Evolutionary conservation across 2,888 invertebrate species (phyloP), one percentile per base, ranked within the genome.

Genomic region (Meteorus colon): DNA sequence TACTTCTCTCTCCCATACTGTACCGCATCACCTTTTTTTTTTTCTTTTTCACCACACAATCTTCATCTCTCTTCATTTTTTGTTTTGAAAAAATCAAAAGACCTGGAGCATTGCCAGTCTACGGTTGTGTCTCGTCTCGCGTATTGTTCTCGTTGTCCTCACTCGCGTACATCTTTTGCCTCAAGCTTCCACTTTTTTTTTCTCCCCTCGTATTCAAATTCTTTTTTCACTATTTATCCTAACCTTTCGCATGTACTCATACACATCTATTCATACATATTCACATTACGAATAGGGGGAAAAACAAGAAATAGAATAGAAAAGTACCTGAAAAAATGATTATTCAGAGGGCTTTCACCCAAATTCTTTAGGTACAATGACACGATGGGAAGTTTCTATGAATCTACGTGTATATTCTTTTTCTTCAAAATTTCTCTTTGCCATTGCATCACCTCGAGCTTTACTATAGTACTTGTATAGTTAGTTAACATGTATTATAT

Each of bases 141-240:
- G 76, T 79, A 81, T 79, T 81, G 80, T 81, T 79, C 81, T 67
- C 71, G 76, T 78, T 79, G 77, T 80, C 73, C 71, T 48, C 75
- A 77, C 73, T 78, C 71, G 76, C 72, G 67, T 67, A 60, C 69
- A 70, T 75, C 51, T 70, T 70, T 70, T 65, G 55, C 55, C 70
- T 51, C 75, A 37, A 65, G 63, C 51, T 29, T 66, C 24, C 63
- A 75, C 27, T 77, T 51, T 74, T 59, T 37, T 67, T 72, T 59
- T 70, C 19, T 37, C 48, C 1, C 37, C 71, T 71, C 66, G 62
- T 71, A 59, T 74, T 67, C 27, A 74, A 73, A 62, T 66, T 63
- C 55, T 31, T 51, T 37, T 37, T 70, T 37, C 41, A 16, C 48
- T 27, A 70, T 70, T 59, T 55, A 70, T 31, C 34, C 70, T n/a